phyloP scores from a whole-genome alignment of 1,140 invertebrate species.

The Ceratoteleas bidentatus region DNA sequence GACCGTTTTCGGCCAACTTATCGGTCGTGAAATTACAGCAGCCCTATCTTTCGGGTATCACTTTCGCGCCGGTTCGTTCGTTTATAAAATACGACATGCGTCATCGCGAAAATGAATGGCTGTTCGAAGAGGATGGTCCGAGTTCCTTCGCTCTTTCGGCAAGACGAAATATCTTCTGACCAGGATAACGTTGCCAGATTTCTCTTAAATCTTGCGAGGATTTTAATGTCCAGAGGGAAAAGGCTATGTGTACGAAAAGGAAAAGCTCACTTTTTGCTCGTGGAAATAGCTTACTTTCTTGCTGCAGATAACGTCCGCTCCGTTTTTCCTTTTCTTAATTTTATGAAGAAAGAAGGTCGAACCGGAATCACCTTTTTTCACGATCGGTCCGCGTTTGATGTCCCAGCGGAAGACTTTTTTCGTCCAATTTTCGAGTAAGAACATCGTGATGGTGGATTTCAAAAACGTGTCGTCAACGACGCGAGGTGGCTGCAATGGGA shows the following conservation, averaged over 20 bases:
- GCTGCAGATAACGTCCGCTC: constrained; percentile 34
- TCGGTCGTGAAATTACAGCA: constrained; percentile 6
- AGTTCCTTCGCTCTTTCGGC: constrained; percentile 39
- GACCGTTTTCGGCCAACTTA: no score
- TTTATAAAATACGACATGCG: constrained; percentile 48
- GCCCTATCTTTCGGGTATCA: constrained; percentile 13
- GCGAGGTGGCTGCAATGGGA: not conserved
- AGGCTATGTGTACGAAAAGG: constrained; percentile 46
- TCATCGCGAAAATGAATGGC: constrained; percentile 55
- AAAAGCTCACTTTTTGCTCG: constrained; percentile 50
- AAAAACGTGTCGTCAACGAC: not conserved
- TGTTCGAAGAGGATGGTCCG: constrained; percentile 48
- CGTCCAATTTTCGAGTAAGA: constrained; percentile 3
- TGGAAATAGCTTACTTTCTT: constrained; percentile 43
- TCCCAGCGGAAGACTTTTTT: not conserved
- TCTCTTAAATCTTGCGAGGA: constrained; percentile 61
- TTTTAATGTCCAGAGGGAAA: constrained; percentile 62
- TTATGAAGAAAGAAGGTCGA: constrained; percentile 35
- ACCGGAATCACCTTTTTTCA: constrained; percentile 31
- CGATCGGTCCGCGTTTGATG: constrained; percentile 20
- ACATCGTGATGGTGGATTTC: not conserved
- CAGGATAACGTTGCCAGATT: constrained; percentile 59
- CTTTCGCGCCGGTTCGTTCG: constrained; percentile 15
- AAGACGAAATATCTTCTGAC: constrained; percentile 55
- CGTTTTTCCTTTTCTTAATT: constrained; percentile 48